Evolutionary conservation across 1,140 invertebrate genomes (phyloP).

Genomic region (Papilio xuthus): DNA sequence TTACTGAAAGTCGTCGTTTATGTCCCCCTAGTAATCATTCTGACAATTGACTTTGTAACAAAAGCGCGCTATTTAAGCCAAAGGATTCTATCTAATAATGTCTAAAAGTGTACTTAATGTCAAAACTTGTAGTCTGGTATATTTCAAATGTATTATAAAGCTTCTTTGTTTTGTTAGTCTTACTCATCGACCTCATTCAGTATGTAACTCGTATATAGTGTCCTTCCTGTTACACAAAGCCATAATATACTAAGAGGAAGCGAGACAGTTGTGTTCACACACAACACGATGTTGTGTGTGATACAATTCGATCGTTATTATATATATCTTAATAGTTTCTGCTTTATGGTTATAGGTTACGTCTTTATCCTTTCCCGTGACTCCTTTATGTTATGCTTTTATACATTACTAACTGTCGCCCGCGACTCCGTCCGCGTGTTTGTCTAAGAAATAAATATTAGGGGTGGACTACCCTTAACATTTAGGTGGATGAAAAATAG

Average conservation of each 20-base stretch:
- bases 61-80: too few species aligned
- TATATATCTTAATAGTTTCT: slow-evolving; percentile 2
- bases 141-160: neutral
- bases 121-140: neutral
- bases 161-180: slow-evolving; percentile 13
- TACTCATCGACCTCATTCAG: neutral
- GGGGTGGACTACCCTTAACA: too few species aligned
- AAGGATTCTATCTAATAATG: too few species aligned
- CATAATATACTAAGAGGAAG: neutral
- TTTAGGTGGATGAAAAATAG: too few species aligned
- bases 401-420: too few species aligned
- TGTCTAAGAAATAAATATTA: too few species aligned
- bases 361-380: slow-evolving; percentile 7
- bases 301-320: neutral
- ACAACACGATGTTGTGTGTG: too few species aligned
- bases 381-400: slow-evolving; percentile 1
- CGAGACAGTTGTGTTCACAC: neutral
- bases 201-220: neutral
- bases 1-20: too few species aligned
- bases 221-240: neutral
- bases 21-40: too few species aligned
- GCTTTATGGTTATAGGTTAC: neutral
- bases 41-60: too few species aligned
- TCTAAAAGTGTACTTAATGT: neutral
- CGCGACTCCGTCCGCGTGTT: too few species aligned